A percentile compares a stretch with the other conserved stretches of the same genome.
Conservation (phyloP, 2,888 invertebrate species). For the Drosophila kokeensis region DNA sequence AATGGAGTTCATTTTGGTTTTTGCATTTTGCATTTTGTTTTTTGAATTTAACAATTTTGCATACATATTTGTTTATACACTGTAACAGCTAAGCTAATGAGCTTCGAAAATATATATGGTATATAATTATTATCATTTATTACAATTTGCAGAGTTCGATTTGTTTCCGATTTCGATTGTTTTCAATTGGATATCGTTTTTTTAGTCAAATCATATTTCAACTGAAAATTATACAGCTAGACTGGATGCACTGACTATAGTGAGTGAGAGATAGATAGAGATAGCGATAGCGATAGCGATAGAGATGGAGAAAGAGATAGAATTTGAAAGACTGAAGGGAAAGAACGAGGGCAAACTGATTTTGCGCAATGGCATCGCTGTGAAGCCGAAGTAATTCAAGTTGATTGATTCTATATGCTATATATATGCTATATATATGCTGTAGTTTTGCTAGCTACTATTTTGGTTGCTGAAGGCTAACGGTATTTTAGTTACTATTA, state of each 20-base stretch:
- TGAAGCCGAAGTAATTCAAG: slow-evolving; percentile 32
- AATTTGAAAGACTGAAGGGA: slow-evolving; percentile 17
- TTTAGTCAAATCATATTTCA: slow-evolving; percentile 57
- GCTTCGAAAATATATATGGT: slow-evolving; percentile 50
- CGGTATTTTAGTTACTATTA: slow-evolving; percentile 24
- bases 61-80: slow-evolving; percentile 72
- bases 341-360: slow-evolving; percentile 1
- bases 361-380: slow-evolving; percentile 28
- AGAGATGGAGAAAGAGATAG: slow-evolving; percentile 7
- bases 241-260: slow-evolving; percentile 51
- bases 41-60: slow-evolving; percentile 51
- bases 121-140: slow-evolving; percentile 57
- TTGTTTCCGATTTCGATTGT: slow-evolving; percentile 5
- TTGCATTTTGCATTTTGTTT: slow-evolving; percentile 27
- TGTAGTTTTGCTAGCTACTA: slow-evolving; percentile 25
- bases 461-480: slow-evolving; percentile 29
- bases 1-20: slow-evolving; percentile 10
- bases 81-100: slow-evolving; percentile 81
- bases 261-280: slow-evolving; percentile 32
- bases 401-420: slow-evolving; percentile 16
- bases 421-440: slow-evolving; percentile 21
- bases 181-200: slow-evolving; percentile 9
- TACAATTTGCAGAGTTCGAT: slow-evolving; percentile 83
- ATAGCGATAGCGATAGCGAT: slow-evolving; percentile 21
- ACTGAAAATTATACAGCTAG: slow-evolving; percentile 57